Evolutionary conservation across 2,888 invertebrate genomes (phyloP), one percentile per base, ranked within the genome.

Genomic region (Agrenia bidenticulata): DNA sequence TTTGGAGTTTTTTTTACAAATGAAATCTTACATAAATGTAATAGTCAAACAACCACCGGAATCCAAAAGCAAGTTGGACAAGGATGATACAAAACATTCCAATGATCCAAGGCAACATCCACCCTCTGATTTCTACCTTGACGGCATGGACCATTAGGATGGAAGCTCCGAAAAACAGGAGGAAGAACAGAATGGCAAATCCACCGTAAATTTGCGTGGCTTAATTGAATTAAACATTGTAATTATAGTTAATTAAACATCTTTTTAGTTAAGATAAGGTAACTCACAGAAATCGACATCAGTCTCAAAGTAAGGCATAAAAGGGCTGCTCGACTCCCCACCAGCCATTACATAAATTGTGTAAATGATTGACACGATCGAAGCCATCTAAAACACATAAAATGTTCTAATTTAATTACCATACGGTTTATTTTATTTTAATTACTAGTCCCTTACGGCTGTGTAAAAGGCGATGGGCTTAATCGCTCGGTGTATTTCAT

Each of bases 321-420:
- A 94, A 2, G 93, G 82, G 79, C 93, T 92, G 0, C 90, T 87
- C 0, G 93, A 93, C 77, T 93, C 92, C 21, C 94, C 94, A n/a
- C 94, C 94, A 72, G 80, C 80, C 82, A 94, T 85, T 81, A 91
- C 88, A 79, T 92, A 92, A 0, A 81, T 80, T 64, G 90, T 86
- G 73, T 87, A 82, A 2, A 89, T 90, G 73, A 92, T 90, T 0
- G 90, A 78, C 15, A 92, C 84, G 27, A 90, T 77, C 70, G 90
- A 88, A 77, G 89, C 81, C 1, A 90, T 88, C 84, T 84, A 73
- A 41, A 80, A 80, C n/a, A 11, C 45, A 45, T 5, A 45, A 45
- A 45, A 45, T 51, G 15, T 24, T 51, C 17, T 15, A 51, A 51
- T 51, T 51, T 24, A 21, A 23, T 5, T 19, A 41, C n/a, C 23